Evolutionary conservation across 2,888 invertebrate genomes (phyloP).

Genomic region (Drosophila vallismaia): DNA sequence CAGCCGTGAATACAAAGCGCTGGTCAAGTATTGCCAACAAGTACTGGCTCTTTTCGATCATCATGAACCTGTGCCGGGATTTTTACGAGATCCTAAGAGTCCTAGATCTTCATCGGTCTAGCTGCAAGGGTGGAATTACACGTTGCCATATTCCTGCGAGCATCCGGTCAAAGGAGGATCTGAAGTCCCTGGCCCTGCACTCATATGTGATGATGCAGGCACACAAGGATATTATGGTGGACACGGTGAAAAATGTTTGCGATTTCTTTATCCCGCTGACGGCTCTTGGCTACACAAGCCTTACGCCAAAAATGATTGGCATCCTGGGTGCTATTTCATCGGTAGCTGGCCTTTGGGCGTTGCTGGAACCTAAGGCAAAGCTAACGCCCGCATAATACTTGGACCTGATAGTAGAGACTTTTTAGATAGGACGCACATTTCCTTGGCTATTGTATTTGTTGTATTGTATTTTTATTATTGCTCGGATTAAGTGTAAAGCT

Average conservation of each 20-base stretch:
- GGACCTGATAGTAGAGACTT: slow-evolving; percentile 25
- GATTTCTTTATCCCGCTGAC: slow-evolving; percentile 94
- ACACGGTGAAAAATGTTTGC: slow-evolving; percentile 93
- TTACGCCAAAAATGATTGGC: slow-evolving; percentile 92
- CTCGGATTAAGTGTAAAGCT: slow-evolving; percentile 45
- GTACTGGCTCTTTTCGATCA: slow-evolving; percentile 93
- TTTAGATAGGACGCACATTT: slow-evolving; percentile 20
- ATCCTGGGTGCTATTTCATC: slow-evolving; percentile 92
- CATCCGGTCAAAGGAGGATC: slow-evolving; percentile 70
- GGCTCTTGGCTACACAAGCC: slow-evolving; percentile 90
- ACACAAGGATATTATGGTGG: slow-evolving; percentile 89
- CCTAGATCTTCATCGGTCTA: slow-evolving; percentile 85
- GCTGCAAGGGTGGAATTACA: slow-evolving; percentile 81
- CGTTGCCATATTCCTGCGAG: slow-evolving; percentile 66
- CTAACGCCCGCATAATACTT: slow-evolving; percentile 86
- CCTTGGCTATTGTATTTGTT: slow-evolving; percentile 38
- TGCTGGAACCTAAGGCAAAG: slow-evolving; percentile 92
- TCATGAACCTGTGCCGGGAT: slow-evolving; percentile 92
- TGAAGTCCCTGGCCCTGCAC: slow-evolving; percentile 65
- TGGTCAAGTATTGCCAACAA: slow-evolving; percentile 90
- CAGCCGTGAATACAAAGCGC: slow-evolving; percentile 88
- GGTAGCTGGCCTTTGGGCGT: slow-evolving; percentile 89
- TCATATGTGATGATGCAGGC: slow-evolving; percentile 74
- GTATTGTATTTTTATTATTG: slow-evolving; percentile 32
- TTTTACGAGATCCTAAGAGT: slow-evolving; percentile 91